Evolutionary conservation across 2,113 vertebrate species (phyloP), one percentile per base, ranked within the genome.

Genomic region (Nothocercus nigrocapillus): DNA sequence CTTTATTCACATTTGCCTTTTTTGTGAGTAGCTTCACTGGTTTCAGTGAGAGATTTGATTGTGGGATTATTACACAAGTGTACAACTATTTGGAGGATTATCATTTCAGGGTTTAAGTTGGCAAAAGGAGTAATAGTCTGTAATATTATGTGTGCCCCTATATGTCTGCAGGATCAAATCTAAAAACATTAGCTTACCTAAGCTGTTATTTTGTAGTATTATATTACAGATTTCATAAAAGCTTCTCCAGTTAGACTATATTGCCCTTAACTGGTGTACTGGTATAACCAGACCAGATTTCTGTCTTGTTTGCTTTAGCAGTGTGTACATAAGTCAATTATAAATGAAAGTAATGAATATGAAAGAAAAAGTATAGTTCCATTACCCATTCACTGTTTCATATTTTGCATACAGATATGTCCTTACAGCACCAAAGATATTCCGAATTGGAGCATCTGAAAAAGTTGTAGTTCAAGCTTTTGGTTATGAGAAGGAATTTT

Each of bases 381-480:
- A 5, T 84, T 13, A 6, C 4, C 10, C 28, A 87, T 90, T 54
- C 63, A 5, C 67, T 95, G 11, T 83, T 94, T 97, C 85, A 27
- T 86, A 5, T 94, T 75, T 51, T 19, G 0, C n/a, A 11, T 44
- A 24, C 90, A 99, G 99, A 11, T 99, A 98, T 28, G 96, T 99
- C 85, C 94, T 99, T 36, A 98, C 98, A 22, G 98, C 98, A 51
- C 99, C 99, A 18, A 98, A 97, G 94, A 42, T 97, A 9, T 76
- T 99, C 32, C 96, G 95, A 32, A 85, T 98, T 58, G 99, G 98
- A 18, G 98, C 99, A 3, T 64, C 93, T 61, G 98, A 99, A 94
- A 98, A 95, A 15, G 97, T 99, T 19, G 92, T 99, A 24, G 75
- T 99, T 73, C 99, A 99, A 96, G 88, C 98, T 78, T 99, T 99